Base-by-base conservation (phyloP, 1,140 invertebrate species). In the Drosophila leontia region DNA sequence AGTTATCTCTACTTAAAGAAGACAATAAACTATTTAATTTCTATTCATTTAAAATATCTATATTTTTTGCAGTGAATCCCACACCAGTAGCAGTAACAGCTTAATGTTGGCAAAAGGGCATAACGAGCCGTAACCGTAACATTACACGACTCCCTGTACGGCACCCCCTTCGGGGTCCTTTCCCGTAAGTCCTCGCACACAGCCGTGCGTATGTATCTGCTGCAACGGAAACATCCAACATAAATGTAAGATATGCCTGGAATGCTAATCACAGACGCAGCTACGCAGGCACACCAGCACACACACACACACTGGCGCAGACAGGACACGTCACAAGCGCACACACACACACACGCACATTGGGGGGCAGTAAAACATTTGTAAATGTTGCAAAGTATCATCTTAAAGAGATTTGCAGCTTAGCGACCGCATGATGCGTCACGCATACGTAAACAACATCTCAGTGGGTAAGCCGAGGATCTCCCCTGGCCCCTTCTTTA, bases 381-480 rank as follows among this genome's bases (percentile, higher is more conserved):
- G 85, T 90, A 90, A 90, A 90, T 90, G 85, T 91, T 90, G 81
- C 86, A 90, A 90, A 90, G 85, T 90, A 90, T 90, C 85, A 90
- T 90, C 85, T 90, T 90, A 90, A 90, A 90, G 85, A 90, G 85
- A 90, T 90, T 90, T 90, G 85, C 85, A 90, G 85, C 85, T 90
- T 90, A 90, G 85, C 85, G 81, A 82, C 85, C 86, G 57, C 85
- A 75, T 61, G 75, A 90, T 90, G 86, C 85, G 85, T 91, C 69
- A 91, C 86, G 85, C 85, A 90, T 90, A 90, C 86, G 53, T 90
- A 90, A 90, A 82, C 78, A 88, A 84, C 69, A 65, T 50, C 64
- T 60, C 72, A 70, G 41, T 51, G 41, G 34, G 23, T 57, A 53
- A 57, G 57, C 53, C 44, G 13, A 29, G 69, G 35, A 67, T 48